Evolutionary conservation across 2,888 invertebrate genomes (phyloP).

Genomic region (Aplocera efformata): DNA sequence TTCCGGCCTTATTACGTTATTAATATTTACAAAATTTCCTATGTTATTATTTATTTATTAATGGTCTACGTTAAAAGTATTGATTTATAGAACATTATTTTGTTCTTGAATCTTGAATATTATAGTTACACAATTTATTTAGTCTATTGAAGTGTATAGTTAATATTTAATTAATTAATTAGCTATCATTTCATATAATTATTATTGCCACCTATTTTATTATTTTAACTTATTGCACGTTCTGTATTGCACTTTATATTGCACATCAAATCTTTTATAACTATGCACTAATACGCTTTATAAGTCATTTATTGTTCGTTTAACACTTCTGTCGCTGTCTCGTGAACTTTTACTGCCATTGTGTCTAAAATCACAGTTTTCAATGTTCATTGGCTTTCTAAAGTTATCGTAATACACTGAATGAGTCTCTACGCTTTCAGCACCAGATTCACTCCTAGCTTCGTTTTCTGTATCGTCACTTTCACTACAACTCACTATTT

Average conservation of each 20-base stretch:
- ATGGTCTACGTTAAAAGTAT: background rate
- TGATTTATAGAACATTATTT: too few relatives aligned
- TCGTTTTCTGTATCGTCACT: conserved; percentile 91
- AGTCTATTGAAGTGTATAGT: too few relatives aligned
- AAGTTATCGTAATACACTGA: conserved; percentile 91
- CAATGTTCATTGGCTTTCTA: conserved; percentile 65
- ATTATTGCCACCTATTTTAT: conserved; percentile 17
- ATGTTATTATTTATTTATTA: conserved; percentile 10
- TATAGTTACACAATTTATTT: too few relatives aligned
- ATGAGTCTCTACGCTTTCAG: conserved; percentile 92
- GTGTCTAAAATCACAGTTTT: conserved; percentile 37
- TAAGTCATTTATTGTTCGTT: conserved; percentile 32
- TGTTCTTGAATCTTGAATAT: too few relatives aligned
- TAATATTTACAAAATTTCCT: conserved; percentile 14
- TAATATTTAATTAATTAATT: too few relatives aligned
- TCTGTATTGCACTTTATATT: conserved; percentile 54
- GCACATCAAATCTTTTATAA: conserved; percentile 38
- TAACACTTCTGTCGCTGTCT: conserved; percentile 40
- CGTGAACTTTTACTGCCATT: conserved; percentile 41
- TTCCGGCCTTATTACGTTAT: conserved; percentile 58
- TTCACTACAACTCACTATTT: conserved; percentile 83
- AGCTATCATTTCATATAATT: conserved; percentile 1
- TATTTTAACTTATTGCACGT: background rate
- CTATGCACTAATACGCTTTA: conserved; percentile 30
- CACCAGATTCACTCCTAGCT: conserved; percentile 92